Conservation (phyloP, 2,888 invertebrate species). For the Bombyx huttoni region DNA sequence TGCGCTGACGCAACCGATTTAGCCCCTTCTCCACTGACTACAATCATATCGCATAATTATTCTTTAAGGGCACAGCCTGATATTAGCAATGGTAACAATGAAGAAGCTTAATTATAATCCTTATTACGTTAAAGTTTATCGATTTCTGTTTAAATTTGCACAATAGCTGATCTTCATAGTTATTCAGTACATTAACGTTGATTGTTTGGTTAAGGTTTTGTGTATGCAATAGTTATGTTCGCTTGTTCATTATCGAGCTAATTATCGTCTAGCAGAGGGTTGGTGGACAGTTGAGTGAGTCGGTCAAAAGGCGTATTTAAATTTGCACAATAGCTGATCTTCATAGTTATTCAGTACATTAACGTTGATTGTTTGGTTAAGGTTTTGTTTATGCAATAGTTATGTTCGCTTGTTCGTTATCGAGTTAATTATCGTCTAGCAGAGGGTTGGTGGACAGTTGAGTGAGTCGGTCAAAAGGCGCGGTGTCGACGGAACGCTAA, state of each 20-base stretch:
- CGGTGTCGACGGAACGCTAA: slow-evolving; percentile 35
- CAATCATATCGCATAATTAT: slow-evolving; percentile 58
- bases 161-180: neutral
- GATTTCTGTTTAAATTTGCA: neutral
- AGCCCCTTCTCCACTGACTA: slow-evolving; percentile 61
- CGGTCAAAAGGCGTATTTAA: slow-evolving; percentile 21
- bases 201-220: neutral
- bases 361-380: slow-evolving; percentile 1
- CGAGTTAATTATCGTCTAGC: slow-evolving; percentile 23
- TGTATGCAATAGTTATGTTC: neutral
- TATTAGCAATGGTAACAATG: slow-evolving; percentile 45
- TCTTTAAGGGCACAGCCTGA: slow-evolving; percentile 65
- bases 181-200: slow-evolving; percentile 7
- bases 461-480: slow-evolving; percentile 27
- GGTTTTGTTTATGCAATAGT: neutral
- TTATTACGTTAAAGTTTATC: slow-evolving; percentile 15
- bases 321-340: neutral
- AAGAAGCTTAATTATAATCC: slow-evolving; percentile 12
- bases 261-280: slow-evolving; percentile 26
- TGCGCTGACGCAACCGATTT: slow-evolving; percentile 60
- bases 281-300: slow-evolving; percentile 26
- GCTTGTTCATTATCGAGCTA: slow-evolving; percentile 14
- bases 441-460: slow-evolving; percentile 27
- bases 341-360: slow-evolving; percentile 5
- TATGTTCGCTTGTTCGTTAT: slow-evolving; percentile 8